Percentiles rank a stretch among this genome's conserved stretches.
These are phyloP conservation scores for Ptychodera flava DNA, from an alignment of 35 echinoderm and acorn worm species.

Conservation along the genomic window DNA sequence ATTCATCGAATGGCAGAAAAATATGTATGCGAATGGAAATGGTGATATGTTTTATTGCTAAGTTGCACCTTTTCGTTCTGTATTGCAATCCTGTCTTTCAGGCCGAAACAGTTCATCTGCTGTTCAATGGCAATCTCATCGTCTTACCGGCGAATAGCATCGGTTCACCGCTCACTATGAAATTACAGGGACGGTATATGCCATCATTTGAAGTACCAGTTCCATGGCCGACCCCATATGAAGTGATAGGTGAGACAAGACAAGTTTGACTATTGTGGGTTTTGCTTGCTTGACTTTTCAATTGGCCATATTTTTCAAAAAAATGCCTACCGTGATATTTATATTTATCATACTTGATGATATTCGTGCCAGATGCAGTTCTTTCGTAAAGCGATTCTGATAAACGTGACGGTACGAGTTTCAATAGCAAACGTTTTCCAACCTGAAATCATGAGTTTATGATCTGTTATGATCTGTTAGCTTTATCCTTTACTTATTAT, in stretches of 20 bases:
- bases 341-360: neutral
- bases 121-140: neutral
- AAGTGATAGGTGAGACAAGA: neutral
- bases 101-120: neutral
- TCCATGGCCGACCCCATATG: neutral
- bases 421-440: neutral
- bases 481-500: no score
- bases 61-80: no score
- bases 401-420: neutral
- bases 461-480: no score
- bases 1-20: no score
- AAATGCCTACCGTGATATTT: neutral
- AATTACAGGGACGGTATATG: neutral
- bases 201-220: neutral
- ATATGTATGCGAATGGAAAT: no score
- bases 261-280: no score
- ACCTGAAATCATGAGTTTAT: no score
- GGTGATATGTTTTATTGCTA: no score
- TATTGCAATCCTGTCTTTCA: no score
- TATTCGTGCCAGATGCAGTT: neutral
- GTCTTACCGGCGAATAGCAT: neutral
- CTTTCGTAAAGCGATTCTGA: neutral
- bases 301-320: neutral
- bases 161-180: neutral
- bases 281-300: neutral